These are phyloP conservation scores for Mesopsocus fuscifrons DNA, from an alignment of 2,888 invertebrate species.

Conservation along the genomic window DNA sequence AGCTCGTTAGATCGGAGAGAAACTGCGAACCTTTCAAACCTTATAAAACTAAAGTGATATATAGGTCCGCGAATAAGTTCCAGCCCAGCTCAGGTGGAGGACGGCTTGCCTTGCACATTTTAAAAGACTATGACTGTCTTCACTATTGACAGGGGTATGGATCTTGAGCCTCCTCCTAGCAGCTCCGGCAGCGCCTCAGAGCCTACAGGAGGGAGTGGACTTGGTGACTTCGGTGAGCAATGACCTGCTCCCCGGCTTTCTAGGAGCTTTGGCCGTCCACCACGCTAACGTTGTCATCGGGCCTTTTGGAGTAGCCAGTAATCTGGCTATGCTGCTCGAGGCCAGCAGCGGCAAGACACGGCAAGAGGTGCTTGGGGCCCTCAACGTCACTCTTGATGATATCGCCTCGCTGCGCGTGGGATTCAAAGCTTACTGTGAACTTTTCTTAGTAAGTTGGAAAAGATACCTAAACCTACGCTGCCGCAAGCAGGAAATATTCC, in stretches of 20 bases:
- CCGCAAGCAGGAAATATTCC: conserved; percentile 10
- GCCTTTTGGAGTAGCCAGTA: conserved; percentile 20
- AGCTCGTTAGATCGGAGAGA: too few relatives aligned
- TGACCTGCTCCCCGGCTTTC: conserved; percentile 12
- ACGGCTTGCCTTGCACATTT: too few relatives aligned
- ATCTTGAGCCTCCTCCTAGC: too few relatives aligned
- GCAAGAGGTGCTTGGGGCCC: conserved; percentile 17
- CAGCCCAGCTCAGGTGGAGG: too few relatives aligned
- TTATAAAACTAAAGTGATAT: too few relatives aligned
- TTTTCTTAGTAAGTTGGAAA: conserved; percentile 15
- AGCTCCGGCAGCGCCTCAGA: too few relatives aligned
- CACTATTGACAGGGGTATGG: too few relatives aligned
- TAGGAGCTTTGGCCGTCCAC: conserved; percentile 14
- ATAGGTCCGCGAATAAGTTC: too few relatives aligned
- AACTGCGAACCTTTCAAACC: too few relatives aligned
- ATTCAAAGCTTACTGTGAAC: conserved; percentile 18
- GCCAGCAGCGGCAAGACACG: conserved; percentile 18
- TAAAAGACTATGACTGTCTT: too few relatives aligned
- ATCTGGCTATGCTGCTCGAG: conserved; percentile 20
- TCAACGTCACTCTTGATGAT: conserved; percentile 15
- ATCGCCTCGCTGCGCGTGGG: conserved; percentile 17
- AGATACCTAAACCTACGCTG: too few relatives aligned
- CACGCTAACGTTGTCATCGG: conserved; percentile 20
- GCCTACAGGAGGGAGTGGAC: conserved; percentile 13
- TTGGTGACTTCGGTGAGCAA: conserved; percentile 15